Base-by-base conservation (phyloP, 1,140 invertebrate genomes). In the Vanessa tameamea region DNA sequence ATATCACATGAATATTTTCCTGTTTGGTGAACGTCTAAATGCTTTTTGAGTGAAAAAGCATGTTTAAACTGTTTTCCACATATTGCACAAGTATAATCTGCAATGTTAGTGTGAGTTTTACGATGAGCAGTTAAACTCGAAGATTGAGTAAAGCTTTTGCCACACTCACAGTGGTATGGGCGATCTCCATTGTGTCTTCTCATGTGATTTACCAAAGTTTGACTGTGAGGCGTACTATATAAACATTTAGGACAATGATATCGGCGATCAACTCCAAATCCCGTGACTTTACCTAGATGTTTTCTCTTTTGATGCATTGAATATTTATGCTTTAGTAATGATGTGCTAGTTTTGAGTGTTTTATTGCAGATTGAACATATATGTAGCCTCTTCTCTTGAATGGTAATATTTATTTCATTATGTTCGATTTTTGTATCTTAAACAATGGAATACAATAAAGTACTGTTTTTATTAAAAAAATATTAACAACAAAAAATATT, bases 51-150 rank as follows among this genome's bases (percentile, higher is more conserved):
- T 55, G 89, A 82, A 67, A 88, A 90, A 47, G 87, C 87, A 81
- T 90, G 88, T 80, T 95, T 94, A 86, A 95, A 95, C 84, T 94
- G 94, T 80, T 95, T 94, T 16, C 94, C 94, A 86, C 95, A 95
- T 51, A 93, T 77, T 16, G 93, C 85, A 84, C 95, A 96, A 37
- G 93, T 95, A 78, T 92, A 95, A 66, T 93, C 92, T 50, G 83
- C 90, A 47, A 78, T 78, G 53, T 80, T 81, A 72, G 89, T 93
- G 70, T 95, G 94, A 47, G 88, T 94, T 75, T 92, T 93, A 20
- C 81, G 78, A 82, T 94, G 94, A 43, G 91, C 91, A 57, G 82
- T 83, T 3, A 94, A 79, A 71, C 92, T 93, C 8, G 92, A 88
- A 15, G 90, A 89, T 76, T 94, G 93, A 11, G 93, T 94, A 80